A percentile compares a stretch with the other conserved stretches of the same genome.
phyloP scores from a whole-genome alignment of 2,797 vertebrate genomes.

The Chelidonichthys spinosus region DNA sequence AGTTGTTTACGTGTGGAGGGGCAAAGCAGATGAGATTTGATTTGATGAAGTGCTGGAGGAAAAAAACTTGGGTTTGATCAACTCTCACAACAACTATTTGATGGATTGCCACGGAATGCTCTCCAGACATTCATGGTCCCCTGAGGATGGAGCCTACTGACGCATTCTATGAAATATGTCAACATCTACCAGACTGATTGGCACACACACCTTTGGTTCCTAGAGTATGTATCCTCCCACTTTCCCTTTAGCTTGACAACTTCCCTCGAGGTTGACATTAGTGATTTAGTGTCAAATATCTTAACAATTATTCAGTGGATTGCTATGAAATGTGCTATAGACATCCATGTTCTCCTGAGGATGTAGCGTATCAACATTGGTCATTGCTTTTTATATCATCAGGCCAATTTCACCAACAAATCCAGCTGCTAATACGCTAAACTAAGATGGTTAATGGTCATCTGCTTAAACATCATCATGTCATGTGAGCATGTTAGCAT shows the following conservation, averaged over 20 bases:
- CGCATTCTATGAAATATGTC: not conserved
- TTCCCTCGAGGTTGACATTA: not conserved
- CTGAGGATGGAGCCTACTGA: not conserved
- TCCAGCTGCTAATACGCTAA: not conserved
- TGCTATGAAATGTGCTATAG: not conserved
- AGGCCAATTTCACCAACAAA: not conserved
- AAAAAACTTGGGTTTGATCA: not conserved
- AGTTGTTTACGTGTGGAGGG: conserved; percentile 13
- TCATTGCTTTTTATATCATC: not conserved
- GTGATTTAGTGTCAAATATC: conserved; percentile 4
- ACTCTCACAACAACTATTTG: not conserved
- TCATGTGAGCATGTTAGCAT: not conserved
- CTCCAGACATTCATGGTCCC: not conserved
- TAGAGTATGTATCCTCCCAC: not conserved
- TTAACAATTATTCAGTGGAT: not conserved
- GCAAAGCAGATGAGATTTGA: not conserved
- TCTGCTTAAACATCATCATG: not conserved
- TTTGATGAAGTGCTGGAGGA: conserved; percentile 2
- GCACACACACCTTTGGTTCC: not conserved
- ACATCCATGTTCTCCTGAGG: not conserved
- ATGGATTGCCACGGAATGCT: not conserved
- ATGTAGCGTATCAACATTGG: not conserved
- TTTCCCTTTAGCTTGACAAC: not conserved
- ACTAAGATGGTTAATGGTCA: not conserved
- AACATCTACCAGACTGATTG: not conserved